phyloP scores from a whole-genome alignment of 2,888 invertebrate genomes.

The Diaprepes abbreviatus region DNA sequence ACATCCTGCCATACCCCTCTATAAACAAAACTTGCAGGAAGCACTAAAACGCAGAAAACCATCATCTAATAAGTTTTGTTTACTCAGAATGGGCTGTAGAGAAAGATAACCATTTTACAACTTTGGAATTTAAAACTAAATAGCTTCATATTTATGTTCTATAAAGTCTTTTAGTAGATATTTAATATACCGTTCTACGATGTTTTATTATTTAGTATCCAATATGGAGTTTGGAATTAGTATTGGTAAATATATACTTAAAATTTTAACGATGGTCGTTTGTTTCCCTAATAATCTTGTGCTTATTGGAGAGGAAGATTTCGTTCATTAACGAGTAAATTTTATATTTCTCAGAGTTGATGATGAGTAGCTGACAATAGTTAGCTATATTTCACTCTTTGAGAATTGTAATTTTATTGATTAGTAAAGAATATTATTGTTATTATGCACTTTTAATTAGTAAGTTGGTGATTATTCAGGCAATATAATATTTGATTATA shows the following conservation, averaged over 20 bases:
- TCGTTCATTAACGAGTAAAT: background rate
- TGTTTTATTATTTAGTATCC: background rate
- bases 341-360: too few relatives aligned
- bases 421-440: too few relatives aligned
- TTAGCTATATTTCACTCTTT: too few relatives aligned
- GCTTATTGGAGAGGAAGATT: background rate
- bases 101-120: conserved; percentile 40
- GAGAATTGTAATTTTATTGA: too few relatives aligned
- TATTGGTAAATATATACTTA: conserved; percentile 14
- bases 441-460: too few relatives aligned
- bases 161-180: conserved; percentile 33
- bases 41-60: conserved; percentile 20
- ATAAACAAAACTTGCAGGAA: conserved; percentile 18
- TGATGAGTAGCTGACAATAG: too few relatives aligned
- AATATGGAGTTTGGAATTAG: background rate
- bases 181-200: conserved; percentile 11
- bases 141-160: conserved; percentile 25
- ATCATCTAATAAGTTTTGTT: conserved; percentile 25
- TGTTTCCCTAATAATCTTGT: conserved; percentile 3
- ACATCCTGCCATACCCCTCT: background rate
- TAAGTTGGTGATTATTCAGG: too few relatives aligned
- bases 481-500: too few relatives aligned
- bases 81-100: conserved; percentile 35
- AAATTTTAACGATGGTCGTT: conserved; percentile 1
- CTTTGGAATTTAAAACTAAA: conserved; percentile 28